These are phyloP conservation scores for Vanessa atalanta DNA, from an alignment of 1,140 invertebrate species.

Conservation along the genomic window DNA sequence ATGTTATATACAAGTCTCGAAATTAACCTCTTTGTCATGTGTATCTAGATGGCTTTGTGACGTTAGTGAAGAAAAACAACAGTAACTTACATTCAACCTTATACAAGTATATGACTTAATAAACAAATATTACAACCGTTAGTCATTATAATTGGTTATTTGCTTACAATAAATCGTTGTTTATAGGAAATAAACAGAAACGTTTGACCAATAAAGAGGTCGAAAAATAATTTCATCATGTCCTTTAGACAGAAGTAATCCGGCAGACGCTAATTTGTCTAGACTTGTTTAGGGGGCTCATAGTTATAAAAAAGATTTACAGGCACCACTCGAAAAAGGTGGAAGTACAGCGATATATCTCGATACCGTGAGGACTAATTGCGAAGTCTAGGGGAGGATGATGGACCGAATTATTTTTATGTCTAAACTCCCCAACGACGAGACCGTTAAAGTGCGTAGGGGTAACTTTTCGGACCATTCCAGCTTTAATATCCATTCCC, in stretches of 20 bases:
- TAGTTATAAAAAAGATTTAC: constrained; percentile 50
- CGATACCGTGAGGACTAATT: constrained; percentile 39
- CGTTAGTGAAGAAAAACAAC: constrained; percentile 15
- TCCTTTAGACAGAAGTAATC: constrained; percentile 38
- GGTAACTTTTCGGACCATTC: constrained; percentile 17
- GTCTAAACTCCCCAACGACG: constrained; percentile 34
- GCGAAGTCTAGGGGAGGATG: constrained; percentile 43
- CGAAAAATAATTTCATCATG: constrained; percentile 39
- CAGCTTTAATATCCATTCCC: constrained; percentile 20
- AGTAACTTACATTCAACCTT: not conserved
- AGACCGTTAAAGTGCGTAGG: constrained; percentile 6
- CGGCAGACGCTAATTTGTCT: constrained; percentile 41
- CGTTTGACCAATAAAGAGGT: constrained; percentile 34
- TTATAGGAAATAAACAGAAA: constrained; percentile 34
- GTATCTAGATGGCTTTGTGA: constrained; percentile 10
- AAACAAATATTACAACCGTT: constrained; percentile 23
- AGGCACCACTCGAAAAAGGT: constrained; percentile 33
- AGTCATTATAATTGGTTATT: constrained; percentile 36
- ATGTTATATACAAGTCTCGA: not conserved
- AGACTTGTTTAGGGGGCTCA: constrained; percentile 41
- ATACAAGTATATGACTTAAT: constrained; percentile 11
- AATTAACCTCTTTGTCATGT: not conserved
- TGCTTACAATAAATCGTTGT: constrained; percentile 27
- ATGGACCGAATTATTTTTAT: constrained; percentile 45
- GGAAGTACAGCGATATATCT: constrained; percentile 45